A percentile compares a stretch with the other conserved stretches of the same genome.
Evolutionary conservation across 1,140 invertebrate species (phyloP).

Genomic region (Bombus consobrinus): DNA sequence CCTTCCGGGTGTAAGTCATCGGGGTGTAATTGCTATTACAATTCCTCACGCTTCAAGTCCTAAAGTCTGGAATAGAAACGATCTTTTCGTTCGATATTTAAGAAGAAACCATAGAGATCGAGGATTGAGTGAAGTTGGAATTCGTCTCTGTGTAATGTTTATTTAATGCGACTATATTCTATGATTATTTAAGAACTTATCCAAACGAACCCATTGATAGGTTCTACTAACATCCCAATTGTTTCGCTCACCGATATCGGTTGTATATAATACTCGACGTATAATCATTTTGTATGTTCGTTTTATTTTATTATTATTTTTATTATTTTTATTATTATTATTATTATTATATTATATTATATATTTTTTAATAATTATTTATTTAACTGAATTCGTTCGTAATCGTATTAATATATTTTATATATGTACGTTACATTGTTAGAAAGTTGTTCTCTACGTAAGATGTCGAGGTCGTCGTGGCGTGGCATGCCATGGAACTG

Average conservation of each 20-base stretch:
- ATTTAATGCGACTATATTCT: conserved; percentile 19
- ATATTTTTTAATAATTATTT: conserved; percentile 42
- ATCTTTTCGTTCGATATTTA: neutral
- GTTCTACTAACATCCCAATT: conserved; percentile 38
- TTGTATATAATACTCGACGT: conserved; percentile 45
- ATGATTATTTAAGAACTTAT: conserved; percentile 33
- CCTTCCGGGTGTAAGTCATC: no score
- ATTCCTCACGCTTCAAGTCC: neutral
- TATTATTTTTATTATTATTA: conserved; percentile 30
- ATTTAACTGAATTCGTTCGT: conserved; percentile 45
- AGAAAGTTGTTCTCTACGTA: conserved; percentile 20
- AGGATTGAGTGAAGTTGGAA: neutral
- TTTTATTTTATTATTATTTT: conserved; percentile 32
- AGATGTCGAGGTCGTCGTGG: conserved; percentile 19
- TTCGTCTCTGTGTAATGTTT: conserved; percentile 2
- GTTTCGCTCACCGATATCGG: conserved; percentile 44
- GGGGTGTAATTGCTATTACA: no score
- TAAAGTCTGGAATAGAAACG: neutral
- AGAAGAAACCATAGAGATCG: neutral
- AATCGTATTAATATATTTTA: conserved; percentile 47
- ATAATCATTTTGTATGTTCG: conserved; percentile 33
- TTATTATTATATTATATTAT: conserved; percentile 26
- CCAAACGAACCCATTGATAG: neutral
- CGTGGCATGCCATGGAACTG: conserved; percentile 8
- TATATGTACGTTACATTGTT: conserved; percentile 29